Conservation (phyloP, 2,888 invertebrate species). For the Drosophila glabriapex region DNA sequence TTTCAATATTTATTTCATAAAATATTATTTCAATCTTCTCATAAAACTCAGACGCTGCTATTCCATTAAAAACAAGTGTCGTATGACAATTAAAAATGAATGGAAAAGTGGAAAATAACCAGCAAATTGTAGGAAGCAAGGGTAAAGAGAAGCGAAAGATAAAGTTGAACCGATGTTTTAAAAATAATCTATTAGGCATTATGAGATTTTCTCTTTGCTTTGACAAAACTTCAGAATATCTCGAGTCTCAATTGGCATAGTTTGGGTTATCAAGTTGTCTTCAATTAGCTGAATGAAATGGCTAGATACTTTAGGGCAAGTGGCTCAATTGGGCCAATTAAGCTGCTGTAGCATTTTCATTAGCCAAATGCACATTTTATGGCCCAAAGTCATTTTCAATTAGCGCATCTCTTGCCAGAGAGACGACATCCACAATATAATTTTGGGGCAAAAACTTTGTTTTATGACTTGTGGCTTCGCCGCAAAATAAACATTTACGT, state of each 20-base stretch:
- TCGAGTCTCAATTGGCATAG: background rate
- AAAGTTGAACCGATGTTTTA: background rate
- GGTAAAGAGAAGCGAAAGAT: background rate
- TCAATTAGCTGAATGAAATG: slow-evolving; percentile 30
- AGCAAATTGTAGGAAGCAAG: background rate
- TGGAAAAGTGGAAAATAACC: slow-evolving; percentile 10
- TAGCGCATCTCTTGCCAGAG: slow-evolving; percentile 53
- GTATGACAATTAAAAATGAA: slow-evolving; percentile 53
- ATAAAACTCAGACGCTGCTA: slow-evolving; percentile 1
- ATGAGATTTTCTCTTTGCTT: slow-evolving; percentile 7
- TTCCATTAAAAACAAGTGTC: slow-evolving; percentile 42
- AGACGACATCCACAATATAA: slow-evolving; percentile 59
- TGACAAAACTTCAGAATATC: slow-evolving; percentile 13
- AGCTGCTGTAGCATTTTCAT: slow-evolving; percentile 45
- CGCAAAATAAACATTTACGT: slow-evolving; percentile 74
- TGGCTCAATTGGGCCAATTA: slow-evolving; percentile 55
- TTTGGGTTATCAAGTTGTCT: slow-evolving; percentile 31
- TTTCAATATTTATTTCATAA: background rate
- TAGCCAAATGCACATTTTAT: slow-evolving; percentile 46
- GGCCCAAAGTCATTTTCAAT: slow-evolving; percentile 63
- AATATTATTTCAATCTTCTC: background rate
- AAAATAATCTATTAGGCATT: background rate
- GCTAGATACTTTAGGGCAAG: slow-evolving; percentile 28
- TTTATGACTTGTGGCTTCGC: slow-evolving; percentile 72
- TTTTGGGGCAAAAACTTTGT: slow-evolving; percentile 71